Conservation (phyloP, 2,888 invertebrate species). For the Tubulanus polymorphus region DNA sequence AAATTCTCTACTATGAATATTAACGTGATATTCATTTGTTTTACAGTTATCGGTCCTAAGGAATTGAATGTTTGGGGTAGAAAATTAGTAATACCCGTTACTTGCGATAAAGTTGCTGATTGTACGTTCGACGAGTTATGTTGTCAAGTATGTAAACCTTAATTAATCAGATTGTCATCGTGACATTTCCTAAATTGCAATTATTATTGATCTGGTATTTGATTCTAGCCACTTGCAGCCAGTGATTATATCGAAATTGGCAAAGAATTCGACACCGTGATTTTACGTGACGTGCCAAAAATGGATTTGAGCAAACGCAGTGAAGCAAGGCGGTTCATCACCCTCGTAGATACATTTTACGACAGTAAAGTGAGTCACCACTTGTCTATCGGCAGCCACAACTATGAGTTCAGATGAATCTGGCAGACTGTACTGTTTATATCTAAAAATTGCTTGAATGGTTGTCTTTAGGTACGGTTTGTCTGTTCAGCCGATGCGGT, state of each 20-base stretch:
- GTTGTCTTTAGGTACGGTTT: constrained; percentile 63
- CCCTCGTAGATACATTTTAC: constrained; percentile 93
- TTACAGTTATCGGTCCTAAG: constrained; percentile 58
- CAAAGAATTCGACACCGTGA: constrained; percentile 90
- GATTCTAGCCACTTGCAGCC: constrained; percentile 78
- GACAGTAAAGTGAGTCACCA: constrained; percentile 82
- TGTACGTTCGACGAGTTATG: constrained; percentile 86
- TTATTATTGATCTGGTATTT: not conserved
- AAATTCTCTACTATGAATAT: not conserved
- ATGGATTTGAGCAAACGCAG: constrained; percentile 74
- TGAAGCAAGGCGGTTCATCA: constrained; percentile 91
- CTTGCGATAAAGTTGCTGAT: constrained; percentile 89
- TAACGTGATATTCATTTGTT: not conserved
- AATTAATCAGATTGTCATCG: not conserved
- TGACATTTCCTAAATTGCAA: not conserved
- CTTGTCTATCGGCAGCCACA: too few relatives aligned
- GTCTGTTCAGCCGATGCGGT: constrained; percentile 79
- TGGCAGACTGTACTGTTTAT: too few relatives aligned
- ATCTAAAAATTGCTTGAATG: not conserved
- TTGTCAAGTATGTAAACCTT: constrained; percentile 65
- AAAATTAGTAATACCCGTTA: constrained; percentile 79
- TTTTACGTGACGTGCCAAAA: constrained; percentile 84
- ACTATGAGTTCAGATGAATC: too few relatives aligned
- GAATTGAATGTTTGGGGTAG: constrained; percentile 84
- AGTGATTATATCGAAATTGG: constrained; percentile 90